Evolutionary conservation across 2,113 vertebrate genomes (phyloP).

Genomic region (Stigmatopora argus): DNA sequence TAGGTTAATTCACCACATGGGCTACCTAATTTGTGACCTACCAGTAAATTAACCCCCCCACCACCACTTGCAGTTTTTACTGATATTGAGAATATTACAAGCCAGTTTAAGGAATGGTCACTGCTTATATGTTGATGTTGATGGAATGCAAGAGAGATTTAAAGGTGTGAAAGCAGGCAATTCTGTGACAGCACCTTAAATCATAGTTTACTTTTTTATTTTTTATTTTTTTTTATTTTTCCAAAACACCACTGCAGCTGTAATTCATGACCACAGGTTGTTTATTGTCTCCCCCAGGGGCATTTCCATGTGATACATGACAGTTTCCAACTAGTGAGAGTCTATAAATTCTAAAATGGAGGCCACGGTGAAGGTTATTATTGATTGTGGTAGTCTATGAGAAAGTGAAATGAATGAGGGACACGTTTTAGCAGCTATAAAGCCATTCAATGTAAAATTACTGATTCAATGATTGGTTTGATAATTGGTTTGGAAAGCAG

Average conservation of each 20-base stretch:
- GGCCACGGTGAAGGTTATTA: background rate
- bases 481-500: background rate
- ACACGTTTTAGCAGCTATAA: background rate
- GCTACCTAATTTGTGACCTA: too few relatives aligned
- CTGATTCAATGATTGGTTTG: background rate
- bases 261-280: background rate
- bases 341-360: background rate
- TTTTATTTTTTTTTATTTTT: too few relatives aligned
- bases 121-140: background rate
- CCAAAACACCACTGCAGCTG: background rate
- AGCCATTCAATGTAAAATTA: background rate
- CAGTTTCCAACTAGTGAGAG: background rate
- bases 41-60: constrained; percentile 10
- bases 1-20: too few relatives aligned
- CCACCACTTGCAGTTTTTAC: constrained; percentile 34
- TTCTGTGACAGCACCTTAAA: background rate
- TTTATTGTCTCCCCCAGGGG: constrained; percentile 4
- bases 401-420: background rate
- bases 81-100: constrained; percentile 5
- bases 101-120: background rate
- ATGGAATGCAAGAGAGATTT: background rate
- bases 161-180: background rate
- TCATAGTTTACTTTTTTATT: background rate
- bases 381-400: background rate
- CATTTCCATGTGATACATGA: constrained; percentile 6